A percentile compares a stretch with the other conserved stretches of the same genome.
Evolutionary conservation across 2,797 vertebrate species (phyloP).

Genomic region (Chaetophractus vellerosus): DNA sequence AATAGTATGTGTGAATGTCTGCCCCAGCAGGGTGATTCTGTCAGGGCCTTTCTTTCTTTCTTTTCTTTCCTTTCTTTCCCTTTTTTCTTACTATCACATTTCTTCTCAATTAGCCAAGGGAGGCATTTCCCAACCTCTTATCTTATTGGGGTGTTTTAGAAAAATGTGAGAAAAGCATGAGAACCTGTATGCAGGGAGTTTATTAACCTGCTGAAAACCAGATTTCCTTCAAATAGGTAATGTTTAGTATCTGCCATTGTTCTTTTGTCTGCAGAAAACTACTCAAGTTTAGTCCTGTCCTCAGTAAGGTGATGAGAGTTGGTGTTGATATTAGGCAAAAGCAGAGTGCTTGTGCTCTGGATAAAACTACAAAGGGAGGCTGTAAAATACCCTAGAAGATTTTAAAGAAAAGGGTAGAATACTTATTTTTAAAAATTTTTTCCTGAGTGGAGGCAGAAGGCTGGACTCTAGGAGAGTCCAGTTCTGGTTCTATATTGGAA

Average conservation of each 20-base stretch:
- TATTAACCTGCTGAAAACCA: constrained; percentile 53
- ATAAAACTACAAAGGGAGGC: constrained; percentile 9
- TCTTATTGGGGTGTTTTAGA: constrained; percentile 53
- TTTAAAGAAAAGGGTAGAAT: constrained; percentile 42
- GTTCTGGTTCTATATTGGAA: not conserved
- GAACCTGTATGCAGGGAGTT: constrained; percentile 31
- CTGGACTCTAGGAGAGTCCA: not conserved
- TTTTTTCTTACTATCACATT: not conserved
- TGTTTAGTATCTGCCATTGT: constrained; percentile 36
- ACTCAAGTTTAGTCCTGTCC: constrained; percentile 56
- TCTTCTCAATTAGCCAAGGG: constrained; percentile 34
- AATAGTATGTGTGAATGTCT: not conserved
- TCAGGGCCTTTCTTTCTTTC: not conserved
- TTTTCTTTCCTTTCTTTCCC: too few species aligned
- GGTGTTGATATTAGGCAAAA: not conserved
- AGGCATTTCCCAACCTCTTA: constrained; percentile 53
- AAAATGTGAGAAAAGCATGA: constrained; percentile 43
- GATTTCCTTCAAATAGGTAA: constrained; percentile 65
- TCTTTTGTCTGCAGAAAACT: constrained; percentile 52
- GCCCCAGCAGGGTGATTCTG: not conserved
- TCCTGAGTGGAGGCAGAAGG: not conserved
- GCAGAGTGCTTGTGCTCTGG: not conserved
- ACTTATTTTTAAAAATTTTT: constrained; percentile 31
- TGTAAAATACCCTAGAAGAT: not conserved
- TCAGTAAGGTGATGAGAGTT: constrained; percentile 10